These are phyloP conservation scores for Pollenia angustigena DNA, from an alignment of 2,888 invertebrate genomes.

Conservation along the genomic window DNA sequence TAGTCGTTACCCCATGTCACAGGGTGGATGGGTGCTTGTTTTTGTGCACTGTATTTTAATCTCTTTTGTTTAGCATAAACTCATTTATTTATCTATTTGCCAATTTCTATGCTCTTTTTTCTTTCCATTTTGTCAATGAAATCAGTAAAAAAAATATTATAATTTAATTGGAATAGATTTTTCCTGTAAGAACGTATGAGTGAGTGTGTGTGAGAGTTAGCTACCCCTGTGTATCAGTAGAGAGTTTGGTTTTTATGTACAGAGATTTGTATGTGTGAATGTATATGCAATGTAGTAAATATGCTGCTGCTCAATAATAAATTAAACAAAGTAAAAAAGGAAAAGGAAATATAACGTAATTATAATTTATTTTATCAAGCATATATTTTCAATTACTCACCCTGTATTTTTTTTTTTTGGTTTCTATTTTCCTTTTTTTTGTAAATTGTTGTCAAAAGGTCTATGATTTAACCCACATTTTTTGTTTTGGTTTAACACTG, in stretches of 20 bases:
- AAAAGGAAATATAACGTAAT: conserved; percentile 63
- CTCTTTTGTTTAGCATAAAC: conserved; percentile 1
- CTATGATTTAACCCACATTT: conserved; percentile 71
- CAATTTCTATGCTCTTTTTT: conserved; percentile 25
- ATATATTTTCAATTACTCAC: conserved; percentile 73
- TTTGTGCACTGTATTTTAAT: not conserved
- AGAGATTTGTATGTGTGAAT: not conserved
- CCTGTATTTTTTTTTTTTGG: conserved; percentile 53
- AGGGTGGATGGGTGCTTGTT: not conserved
- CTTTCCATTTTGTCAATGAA: conserved; percentile 67
- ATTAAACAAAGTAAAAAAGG: conserved; percentile 35
- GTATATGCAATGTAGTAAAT: conserved; percentile 17
- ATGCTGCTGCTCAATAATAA: conserved; percentile 39
- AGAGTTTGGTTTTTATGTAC: not conserved
- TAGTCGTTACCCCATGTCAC: too few species aligned
- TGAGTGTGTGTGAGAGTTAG: not conserved
- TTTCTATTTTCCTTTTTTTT: not conserved
- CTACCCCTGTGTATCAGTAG: conserved; percentile 26
- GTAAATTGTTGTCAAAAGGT: conserved; percentile 46
- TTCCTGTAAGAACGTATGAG: not conserved
- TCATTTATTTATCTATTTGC: conserved; percentile 16
- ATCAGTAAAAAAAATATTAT: conserved; percentile 38
- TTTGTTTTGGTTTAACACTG: not conserved
- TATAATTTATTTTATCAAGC: conserved; percentile 66
- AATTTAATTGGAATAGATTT: conserved; percentile 61